phyloP scores from a whole-genome alignment of 2,797 vertebrate genomes.

The Neosalanx taihuensis region DNA sequence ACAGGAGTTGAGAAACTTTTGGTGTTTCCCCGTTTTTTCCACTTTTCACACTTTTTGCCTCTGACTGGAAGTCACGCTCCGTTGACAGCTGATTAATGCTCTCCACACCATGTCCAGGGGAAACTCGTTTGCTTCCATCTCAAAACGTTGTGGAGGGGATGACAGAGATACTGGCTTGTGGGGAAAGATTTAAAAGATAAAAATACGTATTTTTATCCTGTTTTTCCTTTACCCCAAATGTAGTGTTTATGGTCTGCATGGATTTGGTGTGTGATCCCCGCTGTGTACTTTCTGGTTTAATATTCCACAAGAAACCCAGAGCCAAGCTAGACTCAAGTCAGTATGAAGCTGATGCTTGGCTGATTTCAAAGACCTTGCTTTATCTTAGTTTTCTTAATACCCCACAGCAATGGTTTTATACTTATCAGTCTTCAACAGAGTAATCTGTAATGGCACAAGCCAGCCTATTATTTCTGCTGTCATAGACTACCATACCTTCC shows the following conservation, averaged over 20 bases:
- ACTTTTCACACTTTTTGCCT: conserved; percentile 39
- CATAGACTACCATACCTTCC: conserved; percentile 28
- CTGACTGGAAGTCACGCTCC: conserved; percentile 56
- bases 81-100: conserved; percentile 66
- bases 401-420: conserved; percentile 34
- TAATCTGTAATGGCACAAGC: conserved; percentile 37
- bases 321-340: conserved; percentile 42
- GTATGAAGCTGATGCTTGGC: conserved; percentile 39
- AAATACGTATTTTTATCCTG: background rate
- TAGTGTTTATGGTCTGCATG: background rate
- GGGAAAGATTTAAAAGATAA: background rate
- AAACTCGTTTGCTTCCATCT: conserved; percentile 44
- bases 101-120: conserved; percentile 46
- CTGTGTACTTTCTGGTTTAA: conserved; percentile 18
- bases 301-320: conserved; percentile 37
- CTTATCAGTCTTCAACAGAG: conserved; percentile 40
- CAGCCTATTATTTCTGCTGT: conserved; percentile 31
- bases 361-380: conserved; percentile 41
- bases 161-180: conserved; percentile 26
- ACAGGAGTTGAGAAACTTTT: conserved; percentile 57
- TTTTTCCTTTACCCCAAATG: too few species aligned
- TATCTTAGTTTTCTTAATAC: conserved; percentile 46
- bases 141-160: conserved; percentile 30
- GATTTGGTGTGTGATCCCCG: background rate
- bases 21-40: conserved; percentile 33